Conservation (phyloP, 2,797 vertebrate genomes). For the Rhinoraja longicauda region DNA sequence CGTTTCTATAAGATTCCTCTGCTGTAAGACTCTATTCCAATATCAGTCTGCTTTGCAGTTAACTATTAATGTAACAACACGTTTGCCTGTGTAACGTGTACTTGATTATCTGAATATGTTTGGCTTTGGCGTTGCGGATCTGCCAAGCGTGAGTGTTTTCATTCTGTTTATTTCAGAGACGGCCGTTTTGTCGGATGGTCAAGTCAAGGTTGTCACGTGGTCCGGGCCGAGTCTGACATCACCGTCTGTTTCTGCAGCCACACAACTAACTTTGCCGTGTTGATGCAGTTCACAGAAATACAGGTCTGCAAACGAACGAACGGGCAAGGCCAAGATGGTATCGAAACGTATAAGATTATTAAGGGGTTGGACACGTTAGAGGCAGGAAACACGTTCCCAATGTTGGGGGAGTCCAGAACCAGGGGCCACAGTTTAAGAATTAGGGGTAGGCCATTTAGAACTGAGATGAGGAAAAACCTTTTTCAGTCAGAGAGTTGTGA, state of each 20-base stretch:
- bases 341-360: too few species aligned
- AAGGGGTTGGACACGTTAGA: too few species aligned
- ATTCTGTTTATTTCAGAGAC: conserved; percentile 44
- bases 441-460: too few species aligned
- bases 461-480: too few species aligned
- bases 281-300: conserved; percentile 66
- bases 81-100: background rate
- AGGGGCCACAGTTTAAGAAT: too few species aligned
- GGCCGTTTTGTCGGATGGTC: conserved; percentile 57
- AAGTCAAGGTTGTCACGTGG: conserved; percentile 59
- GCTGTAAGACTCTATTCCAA: background rate
- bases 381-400: too few species aligned
- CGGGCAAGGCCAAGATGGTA: too few species aligned
- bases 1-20: too few species aligned
- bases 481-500: too few species aligned
- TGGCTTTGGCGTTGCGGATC: background rate
- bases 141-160: conserved; percentile 23
- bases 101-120: background rate
- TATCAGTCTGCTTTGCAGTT: background rate
- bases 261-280: conserved; percentile 71
- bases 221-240: conserved; percentile 47
- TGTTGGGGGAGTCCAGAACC: too few species aligned
- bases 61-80: background rate
- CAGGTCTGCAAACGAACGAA: conserved; percentile 50
- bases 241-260: conserved; percentile 69